phyloP scores from a whole-genome alignment of 2,888 invertebrate genomes.

The Antheraea yamamai region DNA sequence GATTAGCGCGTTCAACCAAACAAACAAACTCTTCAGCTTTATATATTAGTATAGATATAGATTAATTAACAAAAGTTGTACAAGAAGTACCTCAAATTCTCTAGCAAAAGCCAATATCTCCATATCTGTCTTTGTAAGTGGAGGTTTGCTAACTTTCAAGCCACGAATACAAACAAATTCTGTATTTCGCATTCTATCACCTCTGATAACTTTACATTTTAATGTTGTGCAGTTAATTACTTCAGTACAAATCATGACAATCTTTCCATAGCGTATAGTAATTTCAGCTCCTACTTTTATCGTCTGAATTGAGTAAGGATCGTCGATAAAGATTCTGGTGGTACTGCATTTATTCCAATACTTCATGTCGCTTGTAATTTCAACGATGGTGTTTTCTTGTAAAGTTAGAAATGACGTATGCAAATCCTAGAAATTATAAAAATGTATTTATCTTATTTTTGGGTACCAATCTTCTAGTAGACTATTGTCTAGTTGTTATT shows the following conservation, averaged over 20 bases:
- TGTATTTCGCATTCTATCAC: slow-evolving; percentile 38
- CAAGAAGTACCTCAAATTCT: slow-evolving; percentile 44
- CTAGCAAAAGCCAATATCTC: slow-evolving; percentile 51
- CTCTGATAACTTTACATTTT: slow-evolving; percentile 44
- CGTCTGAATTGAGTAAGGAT: slow-evolving; percentile 41
- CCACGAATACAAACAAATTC: slow-evolving; percentile 48
- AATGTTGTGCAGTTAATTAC: slow-evolving; percentile 39
- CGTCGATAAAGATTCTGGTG: slow-evolving; percentile 51
- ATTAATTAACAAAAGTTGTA: too few species aligned
- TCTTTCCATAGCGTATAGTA: slow-evolving; percentile 43
- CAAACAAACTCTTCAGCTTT: too few species aligned
- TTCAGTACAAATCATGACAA: slow-evolving; percentile 45
- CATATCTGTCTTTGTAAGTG: slow-evolving; percentile 47
- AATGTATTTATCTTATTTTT: too few species aligned
- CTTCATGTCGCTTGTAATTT: slow-evolving; percentile 42
- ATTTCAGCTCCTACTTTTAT: slow-evolving; percentile 48
- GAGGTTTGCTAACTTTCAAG: slow-evolving; percentile 42
- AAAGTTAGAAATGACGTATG: slow-evolving; percentile 23
- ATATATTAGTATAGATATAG: too few species aligned
- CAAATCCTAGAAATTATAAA: slow-evolving; percentile 25
- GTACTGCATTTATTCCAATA: slow-evolving; percentile 47
- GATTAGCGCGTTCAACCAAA: too few species aligned
- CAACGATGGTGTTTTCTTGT: slow-evolving; percentile 33
- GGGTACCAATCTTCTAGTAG: too few species aligned
- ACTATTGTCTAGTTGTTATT: too few species aligned